A percentile compares a stretch with the other conserved stretches of the same genome.
phyloP scores from a whole-genome alignment of 2,888 invertebrate species.

The Polyommatus icarus region DNA sequence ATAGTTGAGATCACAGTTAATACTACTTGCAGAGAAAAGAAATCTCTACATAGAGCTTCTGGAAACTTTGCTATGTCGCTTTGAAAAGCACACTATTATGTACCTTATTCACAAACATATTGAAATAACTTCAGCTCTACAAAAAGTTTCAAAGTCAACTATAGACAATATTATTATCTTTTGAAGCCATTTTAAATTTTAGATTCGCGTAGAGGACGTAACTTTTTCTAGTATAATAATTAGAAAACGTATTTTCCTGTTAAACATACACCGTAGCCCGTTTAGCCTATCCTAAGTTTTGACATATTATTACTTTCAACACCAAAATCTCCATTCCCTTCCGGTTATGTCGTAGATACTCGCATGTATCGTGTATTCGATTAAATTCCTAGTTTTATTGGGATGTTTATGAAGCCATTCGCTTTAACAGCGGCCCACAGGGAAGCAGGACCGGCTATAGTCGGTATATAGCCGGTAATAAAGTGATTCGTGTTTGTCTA shows the following conservation, averaged over 20 bases:
- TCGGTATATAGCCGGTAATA: conserved; percentile 4
- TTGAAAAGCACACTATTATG: background rate
- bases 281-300: no score
- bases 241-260: no score
- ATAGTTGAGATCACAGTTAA: background rate
- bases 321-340: no score
- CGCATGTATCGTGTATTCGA: conserved; percentile 2
- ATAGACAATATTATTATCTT: no score
- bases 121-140: no score
- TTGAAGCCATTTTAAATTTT: no score
- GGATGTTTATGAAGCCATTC: background rate
- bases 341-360: background rate
- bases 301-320: no score
- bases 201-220: no score
- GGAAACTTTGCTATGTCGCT: background rate
- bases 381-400: conserved; percentile 13
- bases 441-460: background rate
- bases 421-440: conserved; percentile 1
- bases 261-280: no score
- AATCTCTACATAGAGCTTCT: background rate
- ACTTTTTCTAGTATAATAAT: no score
- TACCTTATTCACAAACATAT: no score
- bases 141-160: no score
- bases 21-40: background rate
- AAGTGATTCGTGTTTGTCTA: conserved; percentile 26